Base-by-base conservation (phyloP, 2,888 invertebrate species). In the Carpatolechia fugitivella region DNA sequence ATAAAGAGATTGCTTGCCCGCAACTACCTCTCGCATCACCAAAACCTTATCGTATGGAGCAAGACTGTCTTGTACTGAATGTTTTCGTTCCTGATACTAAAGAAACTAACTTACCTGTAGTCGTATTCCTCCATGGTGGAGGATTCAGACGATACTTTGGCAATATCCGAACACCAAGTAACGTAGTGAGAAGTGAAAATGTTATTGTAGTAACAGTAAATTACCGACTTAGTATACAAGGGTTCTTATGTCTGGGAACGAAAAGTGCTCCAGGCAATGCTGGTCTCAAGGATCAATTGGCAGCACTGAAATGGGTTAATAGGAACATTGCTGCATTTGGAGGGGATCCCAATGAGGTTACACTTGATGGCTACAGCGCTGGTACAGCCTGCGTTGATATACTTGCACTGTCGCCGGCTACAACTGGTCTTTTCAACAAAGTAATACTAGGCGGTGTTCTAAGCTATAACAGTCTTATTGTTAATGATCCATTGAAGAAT, bases 41-140 rank as follows among this genome's bases (percentile, higher is more conserved):
- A 59, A n/a, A n/a, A n/a, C n/a, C n/a, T 3, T 24, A 24, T 6
- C 24, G 54, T n/a, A 65, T 62, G 57, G 56, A 31, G 31, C 82
- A 85, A 62, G 74, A 85, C 55, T 87, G 86, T 56, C 71, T 87
- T 1, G 66, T 80, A 24, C 66, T 80, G 3, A 87, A 78, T 59
- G 69, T 87, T 3, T 82, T 71, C 46, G 74, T 78, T 0, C 82
- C 83, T 3, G 68, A 76, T 33, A 76, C 74, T 30, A 52, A 60
- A 38, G 63, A 66, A 30, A 65, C 52, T 2, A 68, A 73, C 16
- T 56, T 80, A 3, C 80, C 90, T 2, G 90, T 90, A 0, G 58
- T 89, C 30, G 80, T 90, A 8, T 67, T 73, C 44, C 68, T 90
- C 1, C 91, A 90, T 47, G 88, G 88, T n/a, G 90, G 90, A 7